These are phyloP conservation scores for Neocrepidodera transversa DNA, from an alignment of 2,888 invertebrate genomes.

Conservation along the genomic window DNA sequence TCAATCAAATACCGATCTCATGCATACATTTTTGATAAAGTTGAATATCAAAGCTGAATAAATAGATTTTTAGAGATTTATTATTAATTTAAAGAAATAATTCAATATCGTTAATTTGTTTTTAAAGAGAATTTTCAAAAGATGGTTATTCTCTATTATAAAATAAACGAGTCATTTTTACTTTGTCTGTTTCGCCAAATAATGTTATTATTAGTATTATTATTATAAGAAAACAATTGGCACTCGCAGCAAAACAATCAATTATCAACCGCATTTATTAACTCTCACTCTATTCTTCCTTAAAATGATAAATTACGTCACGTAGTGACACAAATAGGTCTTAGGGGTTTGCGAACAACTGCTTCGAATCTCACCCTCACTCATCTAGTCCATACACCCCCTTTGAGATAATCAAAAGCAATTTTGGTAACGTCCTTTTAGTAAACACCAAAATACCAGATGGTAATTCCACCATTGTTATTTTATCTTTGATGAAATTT, in stretches of 20 bases:
- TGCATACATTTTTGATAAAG: not conserved
- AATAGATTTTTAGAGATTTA: not conserved
- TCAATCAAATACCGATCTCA: not conserved
- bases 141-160: too few species aligned
- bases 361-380: conserved; percentile 12
- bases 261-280: not conserved
- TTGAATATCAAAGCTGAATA: not conserved
- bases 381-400: conserved; percentile 25
- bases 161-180: too few species aligned
- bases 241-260: not conserved
- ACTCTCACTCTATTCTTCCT: not conserved
- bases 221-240: too few species aligned
- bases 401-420: conserved; percentile 41
- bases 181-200: too few species aligned
- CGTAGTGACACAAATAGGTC: conserved; percentile 11
- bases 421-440: conserved; percentile 42
- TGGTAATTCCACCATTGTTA: conserved; percentile 38
- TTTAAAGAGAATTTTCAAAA: too few species aligned
- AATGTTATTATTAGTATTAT: too few species aligned
- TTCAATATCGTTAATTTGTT: not conserved
- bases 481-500: conserved; percentile 38
- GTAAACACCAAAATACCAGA: conserved; percentile 42
- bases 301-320: conserved; percentile 6
- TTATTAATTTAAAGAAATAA: not conserved
- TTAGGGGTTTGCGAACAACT: conserved; percentile 19